Conservation (phyloP, 2,888 invertebrate genomes). For the Ectobius pallidus region DNA sequence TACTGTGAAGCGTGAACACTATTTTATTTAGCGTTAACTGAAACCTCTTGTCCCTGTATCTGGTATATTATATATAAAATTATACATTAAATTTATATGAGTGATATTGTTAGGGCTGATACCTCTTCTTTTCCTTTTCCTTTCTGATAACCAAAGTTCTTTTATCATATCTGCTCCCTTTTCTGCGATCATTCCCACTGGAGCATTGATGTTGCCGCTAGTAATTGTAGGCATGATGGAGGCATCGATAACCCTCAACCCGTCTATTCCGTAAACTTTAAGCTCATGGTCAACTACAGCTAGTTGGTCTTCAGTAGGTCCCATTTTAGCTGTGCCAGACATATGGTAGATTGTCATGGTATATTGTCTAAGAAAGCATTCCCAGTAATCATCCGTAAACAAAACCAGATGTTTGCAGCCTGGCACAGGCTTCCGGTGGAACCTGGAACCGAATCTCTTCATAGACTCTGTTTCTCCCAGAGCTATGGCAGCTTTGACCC, state of each 20-base stretch:
- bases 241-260: conserved; percentile 83
- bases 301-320: conserved; percentile 73
- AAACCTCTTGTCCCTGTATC: too few species aligned
- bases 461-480: conserved; percentile 79
- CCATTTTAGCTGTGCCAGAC: conserved; percentile 87
- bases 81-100: too few species aligned
- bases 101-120: too few species aligned
- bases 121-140: background rate
- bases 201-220: conserved; percentile 87
- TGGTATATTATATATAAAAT: too few species aligned
- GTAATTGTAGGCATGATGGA: conserved; percentile 88
- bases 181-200: conserved; percentile 86
- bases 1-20: too few species aligned
- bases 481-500: conserved; percentile 83
- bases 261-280: conserved; percentile 76
- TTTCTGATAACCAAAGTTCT: conserved; percentile 62
- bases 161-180: conserved; percentile 85
- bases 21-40: too few species aligned
- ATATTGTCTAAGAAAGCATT: conserved; percentile 81
- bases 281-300: conserved; percentile 83
- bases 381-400: conserved; percentile 87
- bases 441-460: conserved; percentile 79
- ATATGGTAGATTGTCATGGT: conserved; percentile 89
- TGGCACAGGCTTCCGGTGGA: conserved; percentile 74
- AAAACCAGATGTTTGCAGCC: conserved; percentile 80